A percentile compares a stretch with the other conserved stretches of the same genome.
Evolutionary conservation across 1,140 invertebrate species (phyloP).

Genomic region (Fopius arisanus): DNA sequence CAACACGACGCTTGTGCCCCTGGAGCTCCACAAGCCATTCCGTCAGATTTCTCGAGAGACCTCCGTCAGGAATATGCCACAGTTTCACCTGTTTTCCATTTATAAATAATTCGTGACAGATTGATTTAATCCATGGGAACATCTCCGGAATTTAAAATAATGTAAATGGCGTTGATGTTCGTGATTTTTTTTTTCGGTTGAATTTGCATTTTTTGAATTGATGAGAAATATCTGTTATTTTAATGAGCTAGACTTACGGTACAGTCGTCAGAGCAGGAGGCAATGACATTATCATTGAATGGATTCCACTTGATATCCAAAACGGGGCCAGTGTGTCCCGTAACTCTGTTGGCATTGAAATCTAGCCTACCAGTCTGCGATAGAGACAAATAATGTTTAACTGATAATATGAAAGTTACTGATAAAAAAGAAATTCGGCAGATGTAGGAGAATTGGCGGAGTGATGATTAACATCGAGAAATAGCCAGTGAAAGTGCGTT

Average conservation of each 20-base stretch:
- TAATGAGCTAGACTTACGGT: conserved; percentile 69
- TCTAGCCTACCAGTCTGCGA: conserved; percentile 77
- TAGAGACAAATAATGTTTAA: conserved; percentile 34
- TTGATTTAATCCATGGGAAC: too few relatives aligned
- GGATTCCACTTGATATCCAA: conserved; percentile 91
- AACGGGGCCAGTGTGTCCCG: conserved; percentile 83
- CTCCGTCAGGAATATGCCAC: conserved; percentile 92
- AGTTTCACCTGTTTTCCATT: conserved; percentile 78
- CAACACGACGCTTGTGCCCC: conserved; percentile 86
- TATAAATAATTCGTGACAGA: too few relatives aligned
- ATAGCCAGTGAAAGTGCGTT: conserved; percentile 50
- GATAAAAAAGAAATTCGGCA: conserved; percentile 26
- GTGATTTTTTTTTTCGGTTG: too few relatives aligned
- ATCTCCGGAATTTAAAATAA: neutral
- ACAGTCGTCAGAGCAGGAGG: conserved; percentile 93
- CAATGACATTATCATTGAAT: conserved; percentile 95
- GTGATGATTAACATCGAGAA: conserved; percentile 48
- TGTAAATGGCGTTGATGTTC: too few relatives aligned
- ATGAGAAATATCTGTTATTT: neutral
- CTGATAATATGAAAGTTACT: conserved; percentile 24
- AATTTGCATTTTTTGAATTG: neutral
- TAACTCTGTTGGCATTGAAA: conserved; percentile 80
- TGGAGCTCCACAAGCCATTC: conserved; percentile 88
- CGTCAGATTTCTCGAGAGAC: conserved; percentile 79
- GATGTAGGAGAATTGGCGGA: conserved; percentile 33